These are phyloP conservation scores for Drosophila baimaii DNA, from an alignment of 1,140 invertebrate genomes.

Conservation along the genomic window DNA sequence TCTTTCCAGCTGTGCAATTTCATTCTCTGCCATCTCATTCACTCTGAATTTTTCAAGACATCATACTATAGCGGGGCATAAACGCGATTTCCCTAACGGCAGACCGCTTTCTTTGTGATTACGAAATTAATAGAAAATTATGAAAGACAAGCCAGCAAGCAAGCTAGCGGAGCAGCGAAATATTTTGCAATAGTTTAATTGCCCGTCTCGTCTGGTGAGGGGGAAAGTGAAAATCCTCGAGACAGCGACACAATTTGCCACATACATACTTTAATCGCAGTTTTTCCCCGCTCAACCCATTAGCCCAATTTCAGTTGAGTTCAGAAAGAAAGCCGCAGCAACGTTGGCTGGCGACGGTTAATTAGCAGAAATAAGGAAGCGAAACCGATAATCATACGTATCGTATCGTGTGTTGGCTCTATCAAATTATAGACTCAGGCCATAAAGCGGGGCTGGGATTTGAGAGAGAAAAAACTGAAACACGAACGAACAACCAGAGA, in stretches of 20 bases:
- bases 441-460: conserved; percentile 38
- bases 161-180: conserved; percentile 2
- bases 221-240: conserved; percentile 49
- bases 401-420: conserved; percentile 58
- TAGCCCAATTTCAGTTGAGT: conserved; percentile 48
- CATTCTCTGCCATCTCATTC: conserved; percentile 11
- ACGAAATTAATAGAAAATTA: conserved; percentile 56
- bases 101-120: conserved; percentile 66
- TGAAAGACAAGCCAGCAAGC: conserved; percentile 42
- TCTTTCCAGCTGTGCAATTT: conserved; percentile 16
- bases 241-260: conserved; percentile 44
- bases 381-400: conserved; percentile 60
- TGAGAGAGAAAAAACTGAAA: background rate
- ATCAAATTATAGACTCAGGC: conserved; percentile 67
- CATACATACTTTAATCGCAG: conserved; percentile 8
- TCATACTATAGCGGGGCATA: conserved; percentile 3
- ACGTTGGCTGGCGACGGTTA: conserved; percentile 38
- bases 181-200: conserved; percentile 74
- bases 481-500: conserved; percentile 45
- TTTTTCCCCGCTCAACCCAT: conserved; percentile 42
- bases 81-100: conserved; percentile 58
- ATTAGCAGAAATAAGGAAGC: conserved; percentile 79
- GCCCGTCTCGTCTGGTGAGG: conserved; percentile 28
- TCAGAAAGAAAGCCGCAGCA: conserved; percentile 39
- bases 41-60: conserved; percentile 8